phyloP scores from a whole-genome alignment of 2,797 vertebrate species.

The Tangara arthus region DNA sequence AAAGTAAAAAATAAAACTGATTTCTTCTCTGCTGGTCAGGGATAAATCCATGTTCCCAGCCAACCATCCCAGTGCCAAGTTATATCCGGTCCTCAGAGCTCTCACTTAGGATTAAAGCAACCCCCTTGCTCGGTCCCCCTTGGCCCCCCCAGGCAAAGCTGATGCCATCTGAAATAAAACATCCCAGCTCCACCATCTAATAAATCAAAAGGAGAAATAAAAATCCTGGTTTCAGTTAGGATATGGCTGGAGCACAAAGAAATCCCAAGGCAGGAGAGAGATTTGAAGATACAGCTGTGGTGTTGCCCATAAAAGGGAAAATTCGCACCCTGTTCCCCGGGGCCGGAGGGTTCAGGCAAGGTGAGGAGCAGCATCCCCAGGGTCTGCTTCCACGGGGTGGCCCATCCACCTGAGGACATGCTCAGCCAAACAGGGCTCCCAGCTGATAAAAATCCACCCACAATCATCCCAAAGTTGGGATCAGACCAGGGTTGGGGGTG shows the following conservation, averaged over 20 bases:
- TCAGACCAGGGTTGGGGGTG: neutral
- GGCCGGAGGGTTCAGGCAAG: slow-evolving; percentile 10
- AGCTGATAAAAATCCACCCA: neutral
- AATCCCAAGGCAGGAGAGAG: slow-evolving; percentile 40
- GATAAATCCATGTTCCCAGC: neutral
- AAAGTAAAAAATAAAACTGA: neutral
- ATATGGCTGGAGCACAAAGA: slow-evolving; percentile 40
- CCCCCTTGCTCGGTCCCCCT: neutral
- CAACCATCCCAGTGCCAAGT: neutral
- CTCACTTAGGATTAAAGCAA: neutral
- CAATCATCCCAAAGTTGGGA: neutral
- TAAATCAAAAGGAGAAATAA: slow-evolving; percentile 62
- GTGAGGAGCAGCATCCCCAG: neutral
- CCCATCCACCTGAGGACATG: neutral
- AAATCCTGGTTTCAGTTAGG: slow-evolving; percentile 19
- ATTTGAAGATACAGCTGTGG: slow-evolving; percentile 25
- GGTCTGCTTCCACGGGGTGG: neutral
- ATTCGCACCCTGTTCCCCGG: neutral
- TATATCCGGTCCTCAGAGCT: neutral
- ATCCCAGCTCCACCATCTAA: neutral
- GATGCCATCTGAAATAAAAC: slow-evolving; percentile 42
- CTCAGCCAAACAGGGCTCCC: neutral
- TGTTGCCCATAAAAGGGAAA: slow-evolving; percentile 71
- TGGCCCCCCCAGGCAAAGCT: neutral
- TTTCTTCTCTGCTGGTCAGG: neutral